Evolutionary conservation across 2,888 invertebrate genomes (phyloP).

Genomic region (Eupithecia tripunctaria): DNA sequence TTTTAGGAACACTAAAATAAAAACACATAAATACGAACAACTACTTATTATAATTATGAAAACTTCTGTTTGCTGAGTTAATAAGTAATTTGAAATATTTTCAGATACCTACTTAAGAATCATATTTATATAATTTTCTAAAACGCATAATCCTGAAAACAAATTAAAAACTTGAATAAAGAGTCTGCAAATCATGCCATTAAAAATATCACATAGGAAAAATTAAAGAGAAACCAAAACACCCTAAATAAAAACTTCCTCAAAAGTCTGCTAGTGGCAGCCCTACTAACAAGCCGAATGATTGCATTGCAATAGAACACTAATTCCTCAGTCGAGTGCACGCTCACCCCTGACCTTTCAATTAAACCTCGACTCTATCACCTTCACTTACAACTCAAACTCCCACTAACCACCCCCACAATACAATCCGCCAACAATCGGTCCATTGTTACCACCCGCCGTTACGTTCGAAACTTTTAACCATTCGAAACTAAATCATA

Average conservation of each 20-base stretch:
- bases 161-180: too few species aligned
- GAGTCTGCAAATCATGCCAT: not conserved
- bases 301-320: constrained; percentile 73
- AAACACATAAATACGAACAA: too few species aligned
- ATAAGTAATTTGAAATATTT: too few species aligned
- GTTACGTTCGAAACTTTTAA: constrained; percentile 45
- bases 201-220: not conserved
- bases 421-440: constrained; percentile 61
- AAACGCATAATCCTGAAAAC: too few species aligned
- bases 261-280: constrained; percentile 36
- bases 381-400: constrained; percentile 51
- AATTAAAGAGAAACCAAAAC: not conserved
- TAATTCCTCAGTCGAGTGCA: constrained; percentile 69
- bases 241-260: not conserved
- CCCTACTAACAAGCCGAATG: constrained; percentile 62
- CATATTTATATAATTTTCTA: too few species aligned
- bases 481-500: constrained; percentile 47
- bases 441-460: constrained; percentile 81
- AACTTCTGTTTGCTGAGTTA: too few species aligned
- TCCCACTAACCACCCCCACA: constrained; percentile 38
- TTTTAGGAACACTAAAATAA: too few species aligned
- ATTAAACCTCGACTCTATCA: constrained; percentile 52
- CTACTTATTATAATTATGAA: too few species aligned
- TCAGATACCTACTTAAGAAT: too few species aligned
- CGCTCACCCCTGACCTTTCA: constrained; percentile 58